phyloP scores from a whole-genome alignment of 2,888 invertebrate species.

The Melanophora roralis region DNA sequence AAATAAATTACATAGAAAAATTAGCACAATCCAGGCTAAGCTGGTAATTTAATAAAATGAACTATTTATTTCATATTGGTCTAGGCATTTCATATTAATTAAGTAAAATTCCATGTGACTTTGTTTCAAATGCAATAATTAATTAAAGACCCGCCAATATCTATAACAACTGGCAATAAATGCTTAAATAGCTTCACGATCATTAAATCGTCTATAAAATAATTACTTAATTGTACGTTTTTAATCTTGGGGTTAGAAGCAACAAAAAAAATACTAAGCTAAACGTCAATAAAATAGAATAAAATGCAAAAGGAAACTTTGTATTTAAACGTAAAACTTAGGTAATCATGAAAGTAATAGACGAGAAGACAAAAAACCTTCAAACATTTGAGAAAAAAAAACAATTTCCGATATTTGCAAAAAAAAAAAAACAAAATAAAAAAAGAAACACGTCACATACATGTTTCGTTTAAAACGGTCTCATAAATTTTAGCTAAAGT shows the following conservation, averaged over 20 bases:
- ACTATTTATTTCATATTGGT: too few species aligned
- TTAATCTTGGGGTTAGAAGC: constrained; percentile 28
- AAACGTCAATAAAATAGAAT: constrained; percentile 4
- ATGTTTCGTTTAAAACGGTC: constrained; percentile 17
- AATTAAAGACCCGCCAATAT: constrained; percentile 31
- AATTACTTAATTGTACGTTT: constrained; percentile 31
- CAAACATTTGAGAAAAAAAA: constrained; percentile 14
- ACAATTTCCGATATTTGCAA: constrained; percentile 45
- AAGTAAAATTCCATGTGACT: neutral
- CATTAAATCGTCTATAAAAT: constrained; percentile 33
- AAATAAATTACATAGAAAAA: too few species aligned
- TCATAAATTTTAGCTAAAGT: constrained; percentile 25
- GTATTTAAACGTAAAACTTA: constrained; percentile 12
- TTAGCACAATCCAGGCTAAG: too few species aligned
- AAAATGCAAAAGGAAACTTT: constrained; percentile 11
- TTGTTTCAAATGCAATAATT: constrained; percentile 2
- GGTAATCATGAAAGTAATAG: neutral
- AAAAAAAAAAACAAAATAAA: neutral
- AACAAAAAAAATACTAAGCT: neutral
- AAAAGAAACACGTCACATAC: too few species aligned
- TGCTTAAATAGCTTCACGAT: constrained; percentile 5
- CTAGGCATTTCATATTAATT: too few species aligned
- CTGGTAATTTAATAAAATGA: too few species aligned
- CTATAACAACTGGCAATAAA: neutral
- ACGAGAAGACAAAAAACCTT: neutral